Conservation (phyloP, 2,888 invertebrate genomes). For the Cephus pygmeus region DNA sequence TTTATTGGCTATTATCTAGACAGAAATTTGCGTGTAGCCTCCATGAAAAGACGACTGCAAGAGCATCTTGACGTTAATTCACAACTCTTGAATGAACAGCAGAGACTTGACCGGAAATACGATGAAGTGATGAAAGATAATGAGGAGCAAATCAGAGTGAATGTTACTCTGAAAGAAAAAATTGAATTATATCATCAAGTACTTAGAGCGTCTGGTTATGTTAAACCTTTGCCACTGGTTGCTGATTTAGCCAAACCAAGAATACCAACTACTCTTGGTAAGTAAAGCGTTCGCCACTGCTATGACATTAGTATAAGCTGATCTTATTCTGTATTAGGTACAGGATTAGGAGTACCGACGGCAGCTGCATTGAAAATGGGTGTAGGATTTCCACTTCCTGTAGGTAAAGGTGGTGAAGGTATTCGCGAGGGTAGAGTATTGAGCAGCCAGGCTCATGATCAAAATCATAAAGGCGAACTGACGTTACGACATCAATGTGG, state of each 20-base stretch:
- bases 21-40: conserved; percentile 83
- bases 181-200: conserved; percentile 61
- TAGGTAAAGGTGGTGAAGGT: conserved; percentile 76
- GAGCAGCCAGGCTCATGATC: conserved; percentile 68
- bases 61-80: conserved; percentile 81
- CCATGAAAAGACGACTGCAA: conserved; percentile 81
- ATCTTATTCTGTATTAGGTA: conserved; percentile 35
- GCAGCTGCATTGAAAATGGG: conserved; percentile 89
- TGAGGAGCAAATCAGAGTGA: conserved; percentile 73
- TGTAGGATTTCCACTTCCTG: conserved; percentile 82
- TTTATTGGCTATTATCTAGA: conserved; percentile 95
- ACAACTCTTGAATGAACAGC: conserved; percentile 81
- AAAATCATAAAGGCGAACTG: conserved; percentile 60
- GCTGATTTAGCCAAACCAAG: conserved; percentile 55
- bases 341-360: conserved; percentile 78
- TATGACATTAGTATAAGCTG: background rate
- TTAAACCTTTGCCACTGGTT: conserved; percentile 54
- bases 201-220: conserved; percentile 53
- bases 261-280: conserved; percentile 55
- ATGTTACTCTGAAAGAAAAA: conserved; percentile 72
- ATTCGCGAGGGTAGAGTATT: conserved; percentile 77
- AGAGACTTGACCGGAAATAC: conserved; percentile 78
- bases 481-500: conserved; percentile 82
- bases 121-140: conserved; percentile 80
- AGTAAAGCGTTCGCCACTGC: conserved; percentile 20